Percentiles rank a stretch among this genome's conserved stretches.
phyloP scores from a whole-genome alignment of 2,888 invertebrate genomes.

The Mythimna loreyi region DNA sequence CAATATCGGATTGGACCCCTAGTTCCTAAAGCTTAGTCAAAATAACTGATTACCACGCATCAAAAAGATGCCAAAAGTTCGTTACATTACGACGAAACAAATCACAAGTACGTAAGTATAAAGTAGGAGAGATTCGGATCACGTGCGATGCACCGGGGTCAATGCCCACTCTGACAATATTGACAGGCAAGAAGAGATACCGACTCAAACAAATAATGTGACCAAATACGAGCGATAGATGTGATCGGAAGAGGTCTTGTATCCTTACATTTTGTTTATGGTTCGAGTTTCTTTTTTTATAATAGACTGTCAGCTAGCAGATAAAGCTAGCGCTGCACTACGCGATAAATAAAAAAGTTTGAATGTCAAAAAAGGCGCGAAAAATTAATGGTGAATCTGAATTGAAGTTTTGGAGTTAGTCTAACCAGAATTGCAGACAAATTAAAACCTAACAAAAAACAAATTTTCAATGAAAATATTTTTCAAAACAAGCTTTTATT shows the following conservation, averaged over 20 bases:
- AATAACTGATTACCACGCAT: neutral
- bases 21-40: neutral
- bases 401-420: neutral
- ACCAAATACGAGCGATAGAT: conserved; percentile 79
- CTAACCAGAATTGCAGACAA: neutral
- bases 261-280: conserved; percentile 54
- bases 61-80: neutral
- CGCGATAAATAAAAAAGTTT: neutral
- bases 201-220: conserved; percentile 83
- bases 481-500: too few species aligned
- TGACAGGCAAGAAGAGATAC: conserved; percentile 83
- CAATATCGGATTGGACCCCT: neutral
- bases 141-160: conserved; percentile 79
- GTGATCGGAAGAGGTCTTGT: conserved; percentile 62
- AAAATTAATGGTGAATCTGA: neutral
- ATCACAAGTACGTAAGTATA: conserved; percentile 17
- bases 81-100: conserved; percentile 7
- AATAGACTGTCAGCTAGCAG: neutral
- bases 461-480: too few species aligned
- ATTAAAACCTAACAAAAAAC: neutral
- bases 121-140: conserved; percentile 66
- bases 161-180: conserved; percentile 83
- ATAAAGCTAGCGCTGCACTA: too few species aligned
- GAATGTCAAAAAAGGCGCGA: conserved; percentile 4
- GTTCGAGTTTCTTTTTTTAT: conserved; percentile 25